These are phyloP conservation scores for Acanthornis magna DNA, from an alignment of 2,797 vertebrate species.

Conservation along the genomic window DNA sequence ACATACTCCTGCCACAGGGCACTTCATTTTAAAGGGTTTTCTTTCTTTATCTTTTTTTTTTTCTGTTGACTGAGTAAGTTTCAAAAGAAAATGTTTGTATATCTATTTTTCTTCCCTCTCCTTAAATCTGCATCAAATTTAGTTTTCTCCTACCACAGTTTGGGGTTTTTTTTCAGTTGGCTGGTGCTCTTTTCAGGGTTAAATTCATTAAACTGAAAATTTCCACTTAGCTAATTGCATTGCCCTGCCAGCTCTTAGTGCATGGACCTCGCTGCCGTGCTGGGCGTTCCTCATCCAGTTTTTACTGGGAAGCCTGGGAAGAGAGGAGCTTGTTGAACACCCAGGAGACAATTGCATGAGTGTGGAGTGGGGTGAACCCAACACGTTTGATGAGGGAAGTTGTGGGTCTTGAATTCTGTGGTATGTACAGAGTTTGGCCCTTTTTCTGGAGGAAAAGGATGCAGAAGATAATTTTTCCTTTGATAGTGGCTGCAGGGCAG, in stretches of 20 bases:
- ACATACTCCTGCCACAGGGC: not conserved
- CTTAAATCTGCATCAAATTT: not conserved
- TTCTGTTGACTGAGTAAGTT: not conserved
- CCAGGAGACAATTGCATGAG: accelerated
- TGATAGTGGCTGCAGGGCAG: not conserved
- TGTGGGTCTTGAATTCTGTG: accelerated
- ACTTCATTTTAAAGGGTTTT: not conserved
- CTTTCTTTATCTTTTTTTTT: not conserved
- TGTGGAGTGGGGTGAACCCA: accelerated
- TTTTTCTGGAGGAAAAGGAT: not conserved
- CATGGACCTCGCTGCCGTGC: accelerated
- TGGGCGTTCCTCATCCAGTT: not conserved
- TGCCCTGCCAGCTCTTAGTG: not conserved
- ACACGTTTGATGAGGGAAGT: accelerated
- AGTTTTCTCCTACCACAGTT: not conserved
- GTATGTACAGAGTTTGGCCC: not conserved
- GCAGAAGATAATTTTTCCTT: not conserved
- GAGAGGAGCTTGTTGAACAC: not conserved
- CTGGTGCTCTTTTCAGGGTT: not conserved
- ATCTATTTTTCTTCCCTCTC: no score
- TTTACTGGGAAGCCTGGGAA: not conserved
- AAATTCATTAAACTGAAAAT: conserved; percentile 2
- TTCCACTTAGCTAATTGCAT: not conserved
- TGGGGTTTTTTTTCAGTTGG: not conserved
- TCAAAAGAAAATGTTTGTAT: not conserved